Evolutionary conservation across 2,888 invertebrate species (phyloP).

Genomic region (Zele albiditarsus): DNA sequence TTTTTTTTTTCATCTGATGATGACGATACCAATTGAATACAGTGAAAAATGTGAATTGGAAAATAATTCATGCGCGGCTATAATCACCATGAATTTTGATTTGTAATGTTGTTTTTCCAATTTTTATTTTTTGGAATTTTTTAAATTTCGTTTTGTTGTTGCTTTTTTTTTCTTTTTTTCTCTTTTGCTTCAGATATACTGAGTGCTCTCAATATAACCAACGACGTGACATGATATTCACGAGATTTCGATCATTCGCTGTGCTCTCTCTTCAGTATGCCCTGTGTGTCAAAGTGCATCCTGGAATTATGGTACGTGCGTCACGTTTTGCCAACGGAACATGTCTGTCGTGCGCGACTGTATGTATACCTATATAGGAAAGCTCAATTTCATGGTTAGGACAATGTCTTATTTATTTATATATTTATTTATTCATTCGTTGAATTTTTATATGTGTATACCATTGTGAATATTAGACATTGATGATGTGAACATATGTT

Average conservation of each 20-base stretch:
- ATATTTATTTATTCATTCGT: not conserved
- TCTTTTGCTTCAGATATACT: not conserved
- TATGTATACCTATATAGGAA: slow-evolving; percentile 23
- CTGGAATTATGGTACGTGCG: slow-evolving; percentile 45
- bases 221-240: not conserved
- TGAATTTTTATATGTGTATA: not conserved
- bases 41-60: not conserved
- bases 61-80: not conserved
- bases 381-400: not conserved
- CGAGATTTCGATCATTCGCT: slow-evolving; percentile 29
- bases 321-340: slow-evolving; percentile 49
- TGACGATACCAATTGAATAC: not conserved
- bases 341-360: slow-evolving; percentile 27
- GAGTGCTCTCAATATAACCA: not conserved
- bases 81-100: not conserved
- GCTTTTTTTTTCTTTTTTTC: not conserved
- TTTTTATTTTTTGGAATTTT: not conserved
- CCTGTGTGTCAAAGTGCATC: slow-evolving; percentile 37
- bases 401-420: not conserved
- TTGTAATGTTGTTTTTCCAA: not conserved
- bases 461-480: not conserved
- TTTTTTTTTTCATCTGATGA: not conserved
- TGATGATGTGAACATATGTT: too few species aligned
- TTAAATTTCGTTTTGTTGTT: not conserved
- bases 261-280: slow-evolving; percentile 8